Percentiles rank a stretch among this genome's conserved stretches.
Conservation (phyloP, 2,797 vertebrate genomes). For the Pipistrellus kuhlii region DNA sequence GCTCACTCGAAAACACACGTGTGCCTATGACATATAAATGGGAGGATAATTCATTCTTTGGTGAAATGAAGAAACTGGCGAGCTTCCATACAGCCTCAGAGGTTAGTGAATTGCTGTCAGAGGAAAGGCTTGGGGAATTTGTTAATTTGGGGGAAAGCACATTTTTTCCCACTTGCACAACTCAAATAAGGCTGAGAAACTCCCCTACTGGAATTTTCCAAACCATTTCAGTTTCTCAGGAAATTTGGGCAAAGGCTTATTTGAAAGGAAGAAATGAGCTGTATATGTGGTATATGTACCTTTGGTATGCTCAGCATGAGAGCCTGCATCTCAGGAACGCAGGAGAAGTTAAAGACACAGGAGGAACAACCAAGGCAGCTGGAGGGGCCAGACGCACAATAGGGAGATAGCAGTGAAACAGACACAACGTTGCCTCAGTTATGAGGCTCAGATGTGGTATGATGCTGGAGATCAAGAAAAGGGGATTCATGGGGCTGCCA, state of each 20-base stretch:
- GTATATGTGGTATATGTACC: background rate
- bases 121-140: slow-evolving; percentile 69
- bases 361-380: background rate
- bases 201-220: slow-evolving; percentile 79
- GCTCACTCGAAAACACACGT: background rate
- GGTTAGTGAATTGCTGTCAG: slow-evolving; percentile 53
- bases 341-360: background rate
- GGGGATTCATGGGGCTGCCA: background rate
- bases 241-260: slow-evolving; percentile 59
- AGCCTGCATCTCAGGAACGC: slow-evolving; percentile 11
- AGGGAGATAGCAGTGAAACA: background rate
- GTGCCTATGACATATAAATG: too few relatives aligned
- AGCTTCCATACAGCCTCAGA: background rate
- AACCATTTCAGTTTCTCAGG: slow-evolving; percentile 51
- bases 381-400: background rate
- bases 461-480: background rate
- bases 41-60: slow-evolving; percentile 21
- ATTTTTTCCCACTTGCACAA: slow-evolving; percentile 73
- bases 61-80: background rate
- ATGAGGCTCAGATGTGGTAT: background rate
- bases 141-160: slow-evolving; percentile 67
- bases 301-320: background rate
- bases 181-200: slow-evolving; percentile 60
- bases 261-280: background rate
- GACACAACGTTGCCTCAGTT: background rate